These are phyloP conservation scores for Microchirus variegatus DNA, from an alignment of 2,797 vertebrate species.

Conservation along the genomic window DNA sequence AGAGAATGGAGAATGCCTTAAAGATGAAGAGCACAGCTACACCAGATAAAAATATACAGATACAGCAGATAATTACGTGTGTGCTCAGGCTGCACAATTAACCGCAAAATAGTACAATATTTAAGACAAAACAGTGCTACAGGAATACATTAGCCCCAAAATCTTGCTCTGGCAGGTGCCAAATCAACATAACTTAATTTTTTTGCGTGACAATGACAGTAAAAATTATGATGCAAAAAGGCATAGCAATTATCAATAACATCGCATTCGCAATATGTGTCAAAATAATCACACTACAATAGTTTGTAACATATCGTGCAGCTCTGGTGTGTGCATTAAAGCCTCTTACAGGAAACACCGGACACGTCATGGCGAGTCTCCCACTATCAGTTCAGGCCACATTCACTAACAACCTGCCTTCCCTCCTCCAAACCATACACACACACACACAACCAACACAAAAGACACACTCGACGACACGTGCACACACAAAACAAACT, in stretches of 20 bases:
- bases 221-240: too few relatives aligned
- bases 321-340: constrained; percentile 3
- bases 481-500: constrained; percentile 23
- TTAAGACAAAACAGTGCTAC: too few relatives aligned
- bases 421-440: constrained; percentile 10
- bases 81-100: too few relatives aligned
- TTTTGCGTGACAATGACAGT: too few relatives aligned
- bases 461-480: constrained; percentile 8
- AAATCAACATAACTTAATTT: too few relatives aligned
- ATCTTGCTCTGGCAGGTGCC: too few relatives aligned
- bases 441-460: constrained; percentile 11
- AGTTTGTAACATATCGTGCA: background rate
- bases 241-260: too few relatives aligned
- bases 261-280: too few relatives aligned
- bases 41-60: constrained; percentile 27
- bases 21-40: background rate
- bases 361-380: constrained; percentile 34
- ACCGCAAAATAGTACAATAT: too few relatives aligned
- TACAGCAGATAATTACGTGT: constrained; percentile 5
- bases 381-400: constrained; percentile 10
- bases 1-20: background rate
- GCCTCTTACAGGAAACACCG: constrained; percentile 32
- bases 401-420: background rate
- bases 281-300: too few relatives aligned
- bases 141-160: too few relatives aligned